Evolutionary conservation across 2,888 invertebrate species (phyloP), one percentile per base, ranked within the genome.

Genomic region (Yponomeuta plumbellus): DNA sequence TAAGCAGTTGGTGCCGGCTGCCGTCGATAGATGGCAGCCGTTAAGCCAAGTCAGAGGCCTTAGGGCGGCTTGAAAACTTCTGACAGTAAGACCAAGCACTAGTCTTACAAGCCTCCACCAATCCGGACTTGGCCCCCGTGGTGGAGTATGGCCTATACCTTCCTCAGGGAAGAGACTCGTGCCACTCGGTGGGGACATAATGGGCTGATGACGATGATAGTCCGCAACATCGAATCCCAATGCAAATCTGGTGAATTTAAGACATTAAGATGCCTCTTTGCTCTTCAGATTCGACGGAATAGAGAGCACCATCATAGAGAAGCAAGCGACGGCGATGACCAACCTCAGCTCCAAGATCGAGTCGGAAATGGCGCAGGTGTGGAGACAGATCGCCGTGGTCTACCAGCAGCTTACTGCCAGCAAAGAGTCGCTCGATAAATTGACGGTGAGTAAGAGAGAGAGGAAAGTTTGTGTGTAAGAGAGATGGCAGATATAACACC

Each of bases 351-450:
- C 93, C 0, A 94, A 95, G 76, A 94, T 97, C 77, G 96, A 97
- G 74, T 91, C 93, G 17, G 96, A 96, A 79, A 95, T 97, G 80
- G 94, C 95, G 71, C 95, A 96, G 80, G 97, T 97, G 20, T 97
- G 97, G 97, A 91, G 97, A 23, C 97, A 97, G 83, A 97, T 97
- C 73, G 96, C 97, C 70, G 95, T 96, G 67, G 96, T 97, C 96
- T 95, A 96, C 81, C 94, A 95, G 75, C 96, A 97, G 80, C 94
- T 97, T 76, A 94, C 94, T 40, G 94, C 94, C 68, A 96, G 94
- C 77, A 94, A 95, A 63, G 93, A 93, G 58, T 92, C 95, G 2
- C 84, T 97, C n/a, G 94, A 94, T 69, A 94, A 94, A 71, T 92
- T 97, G 57, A 89, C 90, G 62, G 91, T 91, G 70, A 81, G 77